phyloP scores from a whole-genome alignment of 1,140 invertebrate species.

The Cataglyphis hispanica region DNA sequence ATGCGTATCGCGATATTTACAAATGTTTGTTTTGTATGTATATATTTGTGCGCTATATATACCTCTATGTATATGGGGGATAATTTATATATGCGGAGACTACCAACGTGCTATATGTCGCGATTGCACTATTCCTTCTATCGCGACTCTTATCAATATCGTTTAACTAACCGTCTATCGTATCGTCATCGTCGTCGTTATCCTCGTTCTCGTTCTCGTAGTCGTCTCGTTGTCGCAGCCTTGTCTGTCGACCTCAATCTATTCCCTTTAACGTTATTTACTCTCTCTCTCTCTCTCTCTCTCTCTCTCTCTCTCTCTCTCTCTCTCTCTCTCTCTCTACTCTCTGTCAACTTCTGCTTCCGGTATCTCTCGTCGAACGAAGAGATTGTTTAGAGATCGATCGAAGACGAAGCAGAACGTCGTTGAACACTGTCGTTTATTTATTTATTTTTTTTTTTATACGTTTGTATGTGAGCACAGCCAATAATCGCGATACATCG shows the following conservation, averaged over 20 bases:
- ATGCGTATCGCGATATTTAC: constrained; percentile 35
- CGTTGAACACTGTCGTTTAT: constrained; percentile 81
- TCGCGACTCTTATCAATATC: constrained; percentile 27
- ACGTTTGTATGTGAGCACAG: constrained; percentile 67
- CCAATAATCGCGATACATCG: constrained; percentile 70
- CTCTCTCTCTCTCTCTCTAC: neutral
- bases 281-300: constrained; percentile 5
- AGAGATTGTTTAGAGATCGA: neutral
- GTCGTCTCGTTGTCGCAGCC: neutral
- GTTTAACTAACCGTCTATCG: constrained; percentile 43
- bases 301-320: neutral
- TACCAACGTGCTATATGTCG: neutral
- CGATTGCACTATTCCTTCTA: constrained; percentile 19
- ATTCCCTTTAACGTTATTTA: constrained; percentile 29
- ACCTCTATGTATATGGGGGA: neutral
- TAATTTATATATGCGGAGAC: constrained; percentile 30
- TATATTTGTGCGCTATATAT: constrained; percentile 41
- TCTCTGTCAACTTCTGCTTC: neutral
- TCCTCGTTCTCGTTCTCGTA: constrained; percentile 11
- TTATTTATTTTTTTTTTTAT: neutral
- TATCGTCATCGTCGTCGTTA: constrained; percentile 48
- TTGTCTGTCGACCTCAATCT: constrained; percentile 1
- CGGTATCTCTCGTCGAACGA: neutral
- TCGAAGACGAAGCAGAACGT: constrained; percentile 36
- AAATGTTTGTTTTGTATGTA: neutral